Evolutionary conservation across 1,140 invertebrate genomes (phyloP).

Genomic region (Tenebrio molitor): DNA sequence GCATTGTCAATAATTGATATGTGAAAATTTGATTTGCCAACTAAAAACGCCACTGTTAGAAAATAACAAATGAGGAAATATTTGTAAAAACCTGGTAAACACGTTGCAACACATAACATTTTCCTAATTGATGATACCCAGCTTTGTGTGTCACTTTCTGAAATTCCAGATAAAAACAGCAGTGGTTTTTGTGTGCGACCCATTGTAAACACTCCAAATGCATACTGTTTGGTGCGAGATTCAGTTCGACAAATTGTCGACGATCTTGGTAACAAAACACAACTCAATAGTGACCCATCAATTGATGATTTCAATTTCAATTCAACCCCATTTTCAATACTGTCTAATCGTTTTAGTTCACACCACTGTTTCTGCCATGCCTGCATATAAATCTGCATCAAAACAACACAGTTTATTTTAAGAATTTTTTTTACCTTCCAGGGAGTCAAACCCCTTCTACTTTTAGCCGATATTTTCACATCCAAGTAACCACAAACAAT

Average conservation of each 20-base stretch:
- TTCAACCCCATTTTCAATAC: constrained; percentile 60
- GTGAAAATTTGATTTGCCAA: constrained; percentile 65
- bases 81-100: constrained; percentile 58
- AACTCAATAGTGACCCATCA: constrained; percentile 58
- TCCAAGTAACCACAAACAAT: constrained; percentile 61
- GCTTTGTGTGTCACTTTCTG: constrained; percentile 70
- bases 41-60: constrained; percentile 55
- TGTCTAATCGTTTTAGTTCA: constrained; percentile 60
- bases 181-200: constrained; percentile 68
- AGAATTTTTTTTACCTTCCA: constrained; percentile 58
- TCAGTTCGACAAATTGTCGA: constrained; percentile 69
- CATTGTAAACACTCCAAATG: constrained; percentile 70
- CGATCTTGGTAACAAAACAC: constrained; percentile 64
- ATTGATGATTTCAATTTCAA: constrained; percentile 59
- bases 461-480: constrained; percentile 63
- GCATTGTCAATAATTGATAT: constrained; percentile 71
- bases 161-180: constrained; percentile 68
- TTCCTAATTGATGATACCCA: constrained; percentile 71
- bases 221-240: constrained; percentile 69
- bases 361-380: constrained; percentile 65
- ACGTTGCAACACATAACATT: constrained; percentile 65
- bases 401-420: not conserved
- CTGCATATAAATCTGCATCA: constrained; percentile 44
- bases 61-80: not conserved
- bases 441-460: constrained; percentile 61